Evolutionary conservation across 2,113 vertebrate species (phyloP), one percentile per base, ranked within the genome.

Genomic region (Salvelinus fontinalis): DNA sequence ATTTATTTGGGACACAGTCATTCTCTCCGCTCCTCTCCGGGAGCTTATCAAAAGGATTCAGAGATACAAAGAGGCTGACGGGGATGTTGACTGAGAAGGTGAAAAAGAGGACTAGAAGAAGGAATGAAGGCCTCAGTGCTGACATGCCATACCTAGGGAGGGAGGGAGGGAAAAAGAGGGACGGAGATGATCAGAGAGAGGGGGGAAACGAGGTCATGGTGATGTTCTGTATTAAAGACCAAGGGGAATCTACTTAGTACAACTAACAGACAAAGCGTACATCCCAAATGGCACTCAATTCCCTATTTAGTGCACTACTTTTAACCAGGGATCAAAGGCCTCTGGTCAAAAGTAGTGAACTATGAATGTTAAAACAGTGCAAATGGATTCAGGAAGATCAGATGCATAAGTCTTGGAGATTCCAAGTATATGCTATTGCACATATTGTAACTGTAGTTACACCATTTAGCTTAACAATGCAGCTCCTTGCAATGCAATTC

Each of bases 211-310:
- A 69, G 73, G 69, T 73, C 75, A 13, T 12, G 11, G 26, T 66
- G 60, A 71, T 11, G 18, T 71, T 34, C 6, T 34, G 39, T 59
- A 79, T 74, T 77, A 60, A 76, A 79, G 70, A 44, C 67, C 39
- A 77, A 73, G 70, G 77, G 27, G 12, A 71, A 67, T 16, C 11
- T 54, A 59, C 67, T 68, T 68, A 67, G 34, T 18, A 24, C 26
- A 27, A 57, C n/a, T 67, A 49, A 67, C 49, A n/a, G 48, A 65
- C 31, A 4, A 29, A 74, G 18, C 0, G 9, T 22, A 39, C 59
- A 65, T 29, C 54, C 54, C 70, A 24, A 34, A 59, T 16, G 8
- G 18, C 34, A 68, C 49, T 14, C 13, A 16, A 16, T 51, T 51
- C 12, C 49, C 14, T 16, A 51, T 51, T 51, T 51, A 51, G 49